A percentile compares a stretch with the other conserved stretches of the same genome.
phyloP scores from a whole-genome alignment of 2,797 vertebrate genomes.

The Botia kubotai region DNA sequence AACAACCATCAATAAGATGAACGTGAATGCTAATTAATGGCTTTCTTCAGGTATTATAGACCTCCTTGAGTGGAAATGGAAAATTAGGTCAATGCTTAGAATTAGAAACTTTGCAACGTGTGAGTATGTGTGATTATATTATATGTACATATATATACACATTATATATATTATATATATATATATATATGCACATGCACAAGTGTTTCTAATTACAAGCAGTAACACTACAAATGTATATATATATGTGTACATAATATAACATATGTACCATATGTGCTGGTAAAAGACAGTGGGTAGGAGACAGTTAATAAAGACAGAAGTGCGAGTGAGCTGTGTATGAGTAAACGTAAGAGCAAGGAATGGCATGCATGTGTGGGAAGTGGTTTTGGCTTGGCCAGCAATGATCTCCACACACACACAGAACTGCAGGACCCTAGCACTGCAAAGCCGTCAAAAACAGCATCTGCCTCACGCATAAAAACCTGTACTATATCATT shows the following conservation, averaged over 20 bases:
- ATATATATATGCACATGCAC: no score
- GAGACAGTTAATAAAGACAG: neutral
- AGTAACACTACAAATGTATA: no score
- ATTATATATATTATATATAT: no score
- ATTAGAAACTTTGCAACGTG: no score
- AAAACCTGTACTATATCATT: slow-evolving; percentile 66
- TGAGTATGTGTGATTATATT: no score
- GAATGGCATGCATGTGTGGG: slow-evolving; percentile 76
- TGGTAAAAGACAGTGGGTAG: neutral
- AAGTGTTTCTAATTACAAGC: no score
- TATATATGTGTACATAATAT: no score
- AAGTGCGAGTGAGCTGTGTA: neutral
- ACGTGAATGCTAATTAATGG: neutral
- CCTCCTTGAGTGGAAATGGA: neutral
- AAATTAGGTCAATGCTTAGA: neutral
- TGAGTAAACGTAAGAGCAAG: slow-evolving; percentile 46
- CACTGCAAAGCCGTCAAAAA: slow-evolving; percentile 76
- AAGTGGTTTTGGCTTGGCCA: slow-evolving; percentile 79
- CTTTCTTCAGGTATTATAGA: neutral
- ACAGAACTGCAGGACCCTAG: slow-evolving; percentile 73
- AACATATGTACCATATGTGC: neutral
- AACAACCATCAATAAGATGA: neutral
- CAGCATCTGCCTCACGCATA: slow-evolving; percentile 71
- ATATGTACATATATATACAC: no score
- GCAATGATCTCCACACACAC: slow-evolving; percentile 78